phyloP scores from a whole-genome alignment of 1,140 invertebrate species.

The Microplitis demolitor region DNA sequence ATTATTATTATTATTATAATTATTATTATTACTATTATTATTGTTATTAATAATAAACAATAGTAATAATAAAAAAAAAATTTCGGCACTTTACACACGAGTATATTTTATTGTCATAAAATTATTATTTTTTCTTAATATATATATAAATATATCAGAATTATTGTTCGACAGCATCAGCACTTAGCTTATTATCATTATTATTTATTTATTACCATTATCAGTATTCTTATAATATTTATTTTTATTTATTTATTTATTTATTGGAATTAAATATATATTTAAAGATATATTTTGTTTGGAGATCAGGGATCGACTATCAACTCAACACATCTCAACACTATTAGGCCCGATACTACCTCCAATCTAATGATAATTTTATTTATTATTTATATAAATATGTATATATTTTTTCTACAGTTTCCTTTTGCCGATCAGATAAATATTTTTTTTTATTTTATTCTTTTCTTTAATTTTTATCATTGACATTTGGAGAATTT shows the following conservation, averaged over 20 bases:
- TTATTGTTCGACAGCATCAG: constrained; percentile 63
- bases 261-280: constrained; percentile 10
- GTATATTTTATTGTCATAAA: constrained; percentile 33
- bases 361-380: constrained; percentile 40
- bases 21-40: background rate
- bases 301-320: background rate
- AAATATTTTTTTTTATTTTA: no score
- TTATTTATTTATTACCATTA: constrained; percentile 8
- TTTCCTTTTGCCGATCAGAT: constrained; percentile 36
- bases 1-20: background rate
- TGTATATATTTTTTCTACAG: constrained; percentile 50
- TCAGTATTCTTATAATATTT: constrained; percentile 30
- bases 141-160: constrained; percentile 54
- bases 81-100: constrained; percentile 20
- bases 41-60: background rate
- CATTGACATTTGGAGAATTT: no score
- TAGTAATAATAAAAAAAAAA: background rate
- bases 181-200: constrained; percentile 52
- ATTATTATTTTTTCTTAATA: constrained; percentile 31
- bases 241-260: constrained; percentile 5
- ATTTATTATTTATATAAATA: constrained; percentile 26
- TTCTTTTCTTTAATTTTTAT: no score
- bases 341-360: constrained; percentile 60
- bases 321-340: background rate
- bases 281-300: constrained; percentile 33